These are phyloP conservation scores for Chauna torquata DNA, from an alignment of 2,113 vertebrate genomes.

Conservation along the genomic window DNA sequence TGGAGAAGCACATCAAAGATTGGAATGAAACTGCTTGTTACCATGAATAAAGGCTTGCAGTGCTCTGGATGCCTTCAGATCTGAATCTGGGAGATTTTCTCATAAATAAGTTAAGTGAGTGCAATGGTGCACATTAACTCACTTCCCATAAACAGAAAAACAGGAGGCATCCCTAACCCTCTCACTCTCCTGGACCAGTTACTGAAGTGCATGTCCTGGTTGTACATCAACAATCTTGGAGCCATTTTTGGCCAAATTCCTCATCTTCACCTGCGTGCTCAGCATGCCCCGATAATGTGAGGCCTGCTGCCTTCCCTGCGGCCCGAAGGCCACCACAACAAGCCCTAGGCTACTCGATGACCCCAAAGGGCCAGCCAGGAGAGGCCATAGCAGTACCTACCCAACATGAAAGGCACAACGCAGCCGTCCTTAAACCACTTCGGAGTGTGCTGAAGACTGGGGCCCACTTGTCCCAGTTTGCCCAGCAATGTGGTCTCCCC, in stretches of 20 bases:
- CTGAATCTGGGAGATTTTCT: not conserved
- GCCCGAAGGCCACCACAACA: accelerated
- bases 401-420: not conserved
- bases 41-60: conserved; percentile 7
- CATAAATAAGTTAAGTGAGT: not conserved
- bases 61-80: conserved; percentile 39
- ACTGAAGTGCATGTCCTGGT: accelerated
- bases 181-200: not conserved
- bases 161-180: not conserved
- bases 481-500: not conserved
- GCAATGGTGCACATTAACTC: not conserved
- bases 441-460: not conserved
- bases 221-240: not conserved
- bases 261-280: accelerated
- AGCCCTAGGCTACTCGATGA: accelerated
- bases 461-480: not conserved
- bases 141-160: not conserved
- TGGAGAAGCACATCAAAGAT: conserved; percentile 22
- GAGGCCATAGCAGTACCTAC: too few relatives aligned
- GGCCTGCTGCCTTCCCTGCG: not conserved
- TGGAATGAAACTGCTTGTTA: not conserved
- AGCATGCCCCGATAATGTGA: not conserved
- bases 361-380: not conserved
- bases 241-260: not conserved
- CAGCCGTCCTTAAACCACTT: not conserved